A percentile compares a stretch with the other conserved stretches of the same genome.
phyloP scores from a whole-genome alignment of 2,113 vertebrate genomes.

The Sander lucioperca region DNA sequence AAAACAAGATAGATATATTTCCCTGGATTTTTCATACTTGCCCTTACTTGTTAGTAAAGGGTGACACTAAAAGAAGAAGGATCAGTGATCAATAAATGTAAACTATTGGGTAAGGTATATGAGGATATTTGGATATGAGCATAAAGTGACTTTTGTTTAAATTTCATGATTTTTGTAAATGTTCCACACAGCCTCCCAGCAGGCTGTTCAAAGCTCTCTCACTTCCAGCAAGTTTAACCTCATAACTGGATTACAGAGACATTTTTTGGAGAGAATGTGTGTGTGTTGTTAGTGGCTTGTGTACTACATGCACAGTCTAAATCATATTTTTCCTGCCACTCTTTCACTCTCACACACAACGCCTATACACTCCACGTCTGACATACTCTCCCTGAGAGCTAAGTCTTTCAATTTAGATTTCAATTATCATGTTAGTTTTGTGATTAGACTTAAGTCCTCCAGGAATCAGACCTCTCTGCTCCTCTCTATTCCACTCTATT shows the following conservation, averaged over 20 bases:
- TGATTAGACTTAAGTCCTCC: conserved; percentile 87
- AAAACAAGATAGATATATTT: conserved; percentile 24
- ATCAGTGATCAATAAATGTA: neutral
- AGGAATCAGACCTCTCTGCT: conserved; percentile 85
- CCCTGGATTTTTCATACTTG: neutral
- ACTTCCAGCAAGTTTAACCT: neutral
- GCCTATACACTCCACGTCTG: conserved; percentile 68
- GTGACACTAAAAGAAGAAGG: neutral
- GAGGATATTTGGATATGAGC: neutral
- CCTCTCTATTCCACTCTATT: conserved; percentile 79
- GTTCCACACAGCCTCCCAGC: neutral
- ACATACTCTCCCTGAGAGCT: conserved; percentile 78
- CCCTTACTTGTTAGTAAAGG: neutral
- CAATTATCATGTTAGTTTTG: conserved; percentile 89
- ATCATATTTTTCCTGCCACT: conserved; percentile 41
- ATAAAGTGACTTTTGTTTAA: neutral
- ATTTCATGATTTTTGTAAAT: neutral
- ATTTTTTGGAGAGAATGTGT: neutral
- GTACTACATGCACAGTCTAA: conserved; percentile 35
- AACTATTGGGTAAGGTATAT: neutral
- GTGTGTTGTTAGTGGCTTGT: conserved; percentile 29
- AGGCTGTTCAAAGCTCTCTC: neutral
- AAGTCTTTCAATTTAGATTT: conserved; percentile 87
- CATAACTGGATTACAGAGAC: conserved; percentile 1
- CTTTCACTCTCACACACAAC: conserved; percentile 35